A percentile compares a stretch with the other conserved stretches of the same genome.
Conservation (phyloP, 2,888 invertebrate species). For the Platycheirus rosarum region DNA sequence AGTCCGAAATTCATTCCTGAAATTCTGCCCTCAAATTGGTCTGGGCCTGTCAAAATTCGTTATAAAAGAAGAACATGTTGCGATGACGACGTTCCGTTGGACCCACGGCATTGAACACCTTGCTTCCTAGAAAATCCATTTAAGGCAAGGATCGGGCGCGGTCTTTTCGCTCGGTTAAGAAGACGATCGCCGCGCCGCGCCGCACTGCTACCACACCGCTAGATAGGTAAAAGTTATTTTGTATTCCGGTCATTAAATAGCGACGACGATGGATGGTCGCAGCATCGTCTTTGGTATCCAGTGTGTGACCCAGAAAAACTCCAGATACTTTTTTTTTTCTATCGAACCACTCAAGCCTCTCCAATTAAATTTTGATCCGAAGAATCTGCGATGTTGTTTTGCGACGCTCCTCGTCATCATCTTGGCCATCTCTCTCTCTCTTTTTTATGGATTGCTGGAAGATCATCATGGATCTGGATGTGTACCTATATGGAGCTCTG, state of each 20-base stretch:
- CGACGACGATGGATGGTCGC: background rate
- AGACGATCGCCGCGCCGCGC: background rate
- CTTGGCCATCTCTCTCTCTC: conserved; percentile 22
- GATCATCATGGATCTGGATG: conserved; percentile 31
- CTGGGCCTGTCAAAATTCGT: conserved; percentile 55
- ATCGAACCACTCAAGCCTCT: conserved; percentile 29
- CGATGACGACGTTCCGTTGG: no score
- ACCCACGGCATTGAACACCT: conserved; percentile 44
- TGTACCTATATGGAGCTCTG: conserved; percentile 52
- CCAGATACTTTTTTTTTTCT: conserved; percentile 12
- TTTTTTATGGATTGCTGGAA: background rate
- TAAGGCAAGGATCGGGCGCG: conserved; percentile 27
- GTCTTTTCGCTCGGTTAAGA: conserved; percentile 30
- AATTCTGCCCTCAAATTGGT: conserved; percentile 44
- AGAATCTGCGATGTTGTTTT: conserved; percentile 62
- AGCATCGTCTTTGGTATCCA: conserved; percentile 20
- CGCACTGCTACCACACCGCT: conserved; percentile 11
- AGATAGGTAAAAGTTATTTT: conserved; percentile 59
- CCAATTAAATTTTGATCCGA: conserved; percentile 68
- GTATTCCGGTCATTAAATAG: conserved; percentile 59
- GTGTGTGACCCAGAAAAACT: conserved; percentile 62
- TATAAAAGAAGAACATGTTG: conserved; percentile 37
- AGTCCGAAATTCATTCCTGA: conserved; percentile 28
- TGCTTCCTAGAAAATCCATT: conserved; percentile 67
- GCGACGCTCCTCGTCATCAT: conserved; percentile 45